Base-by-base conservation (phyloP, 2,113 vertebrate species). In the Siniperca chuatsi region DNA sequence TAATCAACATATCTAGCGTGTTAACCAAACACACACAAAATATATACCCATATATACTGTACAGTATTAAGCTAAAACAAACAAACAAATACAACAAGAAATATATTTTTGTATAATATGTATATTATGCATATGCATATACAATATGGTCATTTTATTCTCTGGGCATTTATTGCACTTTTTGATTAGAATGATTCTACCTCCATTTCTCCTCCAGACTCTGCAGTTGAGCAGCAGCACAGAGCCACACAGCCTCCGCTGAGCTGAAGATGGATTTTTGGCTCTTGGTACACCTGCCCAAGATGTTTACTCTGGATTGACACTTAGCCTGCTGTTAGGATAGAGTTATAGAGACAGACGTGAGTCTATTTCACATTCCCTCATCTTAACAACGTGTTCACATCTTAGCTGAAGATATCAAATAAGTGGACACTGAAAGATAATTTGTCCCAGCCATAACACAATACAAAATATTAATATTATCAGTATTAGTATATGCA, bases 291-390 rank as follows among this genome's bases (percentile, higher is more conserved):
- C 87, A 85, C 76, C 85, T 87, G 85, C 74, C 83, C 70, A 50
- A 79, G 73, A 69, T 86, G 72, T 91, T 86, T 88, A 62, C 78
- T 69, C 55, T 72, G 74, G 78, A 87, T 65, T 82, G 83, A 91
- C 86, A 77, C 81, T 86, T 68, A 50, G 44, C 71, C 78, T 46
- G 52, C 54, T 66, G 44, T 62, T 70, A 25, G 79, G 55, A 0
- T 52, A 44, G 69, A 52, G 67, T 78, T 77, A n/a, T 71, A 37
- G 66, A 58, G 37, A 78, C 62, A 54, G 16, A 54, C 58, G 18
- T 2, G 33, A 55, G n/a, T 68, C 66, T 65, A 11, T 50, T 70
- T 80, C 23, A 64, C 68, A 42, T 72, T 65, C 71, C 40, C 46
- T 66, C 13, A 58, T 66, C 54, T 50, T 35, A 76, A 52, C 68